These are phyloP conservation scores for Tiliacea aurago DNA, from an alignment of 2,888 invertebrate species.

Conservation along the genomic window DNA sequence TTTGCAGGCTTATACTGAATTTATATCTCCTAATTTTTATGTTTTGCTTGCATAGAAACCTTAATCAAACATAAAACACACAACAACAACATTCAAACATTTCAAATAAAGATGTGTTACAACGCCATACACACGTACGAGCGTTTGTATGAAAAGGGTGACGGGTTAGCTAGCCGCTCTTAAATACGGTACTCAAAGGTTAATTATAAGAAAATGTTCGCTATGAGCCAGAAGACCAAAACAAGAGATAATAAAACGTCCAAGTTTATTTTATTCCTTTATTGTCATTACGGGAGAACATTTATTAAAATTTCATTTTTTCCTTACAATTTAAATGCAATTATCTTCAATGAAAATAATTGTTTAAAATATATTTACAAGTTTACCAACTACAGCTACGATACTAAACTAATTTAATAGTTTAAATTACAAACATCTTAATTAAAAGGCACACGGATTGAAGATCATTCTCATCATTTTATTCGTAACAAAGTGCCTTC, in stretches of 20 bases:
- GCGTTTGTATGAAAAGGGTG: no score
- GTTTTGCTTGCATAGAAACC: no score
- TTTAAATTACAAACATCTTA: slow-evolving; percentile 84
- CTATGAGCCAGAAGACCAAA: not conserved
- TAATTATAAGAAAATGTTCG: no score
- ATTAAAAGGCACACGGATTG: slow-evolving; percentile 82
- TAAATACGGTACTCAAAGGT: no score
- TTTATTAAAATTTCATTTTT: slow-evolving; percentile 87
- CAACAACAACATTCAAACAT: no score
- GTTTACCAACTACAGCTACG: slow-evolving; percentile 72
- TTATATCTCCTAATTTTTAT: no score
- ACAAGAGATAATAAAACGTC: slow-evolving; percentile 40
- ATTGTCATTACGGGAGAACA: slow-evolving; percentile 89
- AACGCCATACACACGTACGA: no score
- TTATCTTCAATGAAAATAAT: slow-evolving; percentile 86
- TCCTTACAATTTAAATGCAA: slow-evolving; percentile 86
- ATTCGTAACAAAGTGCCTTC: slow-evolving; percentile 62
- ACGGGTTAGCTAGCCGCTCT: no score
- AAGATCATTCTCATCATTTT: slow-evolving; percentile 59
- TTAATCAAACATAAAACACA: no score
- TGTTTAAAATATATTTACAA: slow-evolving; percentile 87
- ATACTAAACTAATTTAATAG: slow-evolving; percentile 76
- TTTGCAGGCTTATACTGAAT: no score
- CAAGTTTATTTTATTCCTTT: slow-evolving; percentile 85
- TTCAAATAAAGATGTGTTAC: no score